Evolutionary conservation across 2,797 vertebrate species (phyloP).

Genomic region (Cryptoprocta ferox): DNA sequence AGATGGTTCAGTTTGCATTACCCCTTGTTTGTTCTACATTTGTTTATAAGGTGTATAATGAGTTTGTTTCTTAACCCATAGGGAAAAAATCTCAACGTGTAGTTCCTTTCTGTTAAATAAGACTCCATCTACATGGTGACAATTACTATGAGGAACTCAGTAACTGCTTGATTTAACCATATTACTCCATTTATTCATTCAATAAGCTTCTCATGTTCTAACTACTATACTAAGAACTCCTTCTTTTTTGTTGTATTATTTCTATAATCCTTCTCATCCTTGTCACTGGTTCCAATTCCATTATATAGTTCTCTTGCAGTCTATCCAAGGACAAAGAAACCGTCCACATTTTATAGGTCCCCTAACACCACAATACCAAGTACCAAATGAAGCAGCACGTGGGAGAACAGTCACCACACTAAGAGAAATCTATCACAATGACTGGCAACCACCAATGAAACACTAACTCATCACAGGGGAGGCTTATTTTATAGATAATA

Average conservation of each 20-base stretch:
- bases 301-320: background rate
- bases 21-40: background rate
- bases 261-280: background rate
- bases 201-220: background rate
- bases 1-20: background rate
- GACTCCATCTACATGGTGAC: background rate
- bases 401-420: background rate
- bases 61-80: background rate
- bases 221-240: background rate
- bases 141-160: background rate
- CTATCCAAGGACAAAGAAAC: background rate
- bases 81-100: background rate
- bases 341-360: background rate
- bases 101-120: background rate
- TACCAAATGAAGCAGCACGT: background rate
- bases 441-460: constrained; percentile 18
- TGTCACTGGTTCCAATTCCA: background rate
- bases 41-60: background rate
- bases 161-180: constrained; percentile 13
- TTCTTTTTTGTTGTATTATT: background rate
- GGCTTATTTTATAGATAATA: background rate
- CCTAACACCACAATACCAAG: background rate
- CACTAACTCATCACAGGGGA: background rate
- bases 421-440: background rate
- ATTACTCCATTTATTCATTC: constrained; percentile 7